phyloP scores from a whole-genome alignment of 1,140 invertebrate genomes.

The Cydia fagiglandana region DNA sequence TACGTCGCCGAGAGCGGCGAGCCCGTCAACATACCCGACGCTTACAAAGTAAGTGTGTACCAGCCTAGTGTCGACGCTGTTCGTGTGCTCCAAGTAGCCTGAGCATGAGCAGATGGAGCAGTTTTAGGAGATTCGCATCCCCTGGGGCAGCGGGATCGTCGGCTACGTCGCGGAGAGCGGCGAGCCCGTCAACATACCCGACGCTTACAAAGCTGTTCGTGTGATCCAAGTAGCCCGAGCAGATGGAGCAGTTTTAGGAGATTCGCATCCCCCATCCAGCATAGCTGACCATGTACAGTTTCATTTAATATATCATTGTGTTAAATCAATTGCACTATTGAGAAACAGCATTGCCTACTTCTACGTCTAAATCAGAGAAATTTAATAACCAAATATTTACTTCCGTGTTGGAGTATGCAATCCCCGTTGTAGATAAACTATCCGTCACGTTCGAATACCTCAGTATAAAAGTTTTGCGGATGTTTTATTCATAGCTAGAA shows the following conservation, averaged over 20 bases:
- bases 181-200: conserved; percentile 95
- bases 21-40: conserved; percentile 96
- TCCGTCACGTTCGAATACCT: not conserved
- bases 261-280: conserved; percentile 88
- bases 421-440: not conserved
- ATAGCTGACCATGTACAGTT: too few relatives aligned
- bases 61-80: conserved; percentile 92
- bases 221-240: conserved; percentile 91
- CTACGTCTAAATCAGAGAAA: not conserved
- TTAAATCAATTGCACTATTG: too few relatives aligned
- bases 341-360: not conserved
- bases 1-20: conserved; percentile 96
- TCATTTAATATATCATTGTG: too few relatives aligned
- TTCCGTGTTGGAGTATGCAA: not conserved
- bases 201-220: conserved; percentile 98
- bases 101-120: conserved; percentile 95
- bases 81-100: conserved; percentile 93
- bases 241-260: conserved; percentile 95
- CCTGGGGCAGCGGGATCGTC: conserved; percentile 94
- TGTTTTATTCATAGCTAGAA: conserved; percentile 15
- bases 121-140: conserved; percentile 94
- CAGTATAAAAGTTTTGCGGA: not conserved
- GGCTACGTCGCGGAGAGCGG: conserved; percentile 96
- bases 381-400: not conserved
- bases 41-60: conserved; percentile 88